A percentile compares a stretch with the other conserved stretches of the same genome.
These are phyloP conservation scores for Smutsia temminckii DNA, from an alignment of 2,797 vertebrate genomes.

Conservation along the genomic window DNA sequence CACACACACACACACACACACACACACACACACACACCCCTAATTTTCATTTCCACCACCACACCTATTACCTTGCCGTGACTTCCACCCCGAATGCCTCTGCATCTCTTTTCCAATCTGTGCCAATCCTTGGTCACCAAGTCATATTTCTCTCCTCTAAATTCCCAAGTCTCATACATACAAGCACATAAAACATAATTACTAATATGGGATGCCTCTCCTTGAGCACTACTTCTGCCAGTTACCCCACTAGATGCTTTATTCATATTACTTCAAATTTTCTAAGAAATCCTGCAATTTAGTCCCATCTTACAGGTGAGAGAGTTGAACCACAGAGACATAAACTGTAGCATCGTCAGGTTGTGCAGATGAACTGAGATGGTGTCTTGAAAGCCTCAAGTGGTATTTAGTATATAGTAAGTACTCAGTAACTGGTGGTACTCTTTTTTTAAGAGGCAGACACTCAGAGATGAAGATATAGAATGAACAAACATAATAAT, in stretches of 20 bases:
- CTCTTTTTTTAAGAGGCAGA: background rate
- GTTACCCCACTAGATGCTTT: rapidly evolving
- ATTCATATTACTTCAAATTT: background rate
- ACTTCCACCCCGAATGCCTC: background rate
- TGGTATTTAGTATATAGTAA: too few species aligned
- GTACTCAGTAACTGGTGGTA: background rate
- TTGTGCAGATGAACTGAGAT: background rate
- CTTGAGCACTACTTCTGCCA: background rate
- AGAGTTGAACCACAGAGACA: background rate
- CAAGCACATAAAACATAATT: background rate
- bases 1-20: background rate
- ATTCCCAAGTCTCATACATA: background rate
- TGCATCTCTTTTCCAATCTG: background rate
- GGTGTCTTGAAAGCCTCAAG: background rate
- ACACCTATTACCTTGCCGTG: background rate
- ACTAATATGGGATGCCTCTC: background rate
- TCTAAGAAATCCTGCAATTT: background rate
- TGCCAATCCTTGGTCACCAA: background rate
- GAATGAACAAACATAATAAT: background rate
- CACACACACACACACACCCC: background rate
- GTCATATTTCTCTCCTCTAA: background rate
- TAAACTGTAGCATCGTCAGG: background rate
- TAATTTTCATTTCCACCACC: background rate
- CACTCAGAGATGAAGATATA: background rate
- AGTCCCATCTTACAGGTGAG: background rate